Percentiles rank a stretch among this genome's conserved stretches.
Conservation (phyloP, 2,888 invertebrate species). For the Taphrorychus bicolor region DNA sequence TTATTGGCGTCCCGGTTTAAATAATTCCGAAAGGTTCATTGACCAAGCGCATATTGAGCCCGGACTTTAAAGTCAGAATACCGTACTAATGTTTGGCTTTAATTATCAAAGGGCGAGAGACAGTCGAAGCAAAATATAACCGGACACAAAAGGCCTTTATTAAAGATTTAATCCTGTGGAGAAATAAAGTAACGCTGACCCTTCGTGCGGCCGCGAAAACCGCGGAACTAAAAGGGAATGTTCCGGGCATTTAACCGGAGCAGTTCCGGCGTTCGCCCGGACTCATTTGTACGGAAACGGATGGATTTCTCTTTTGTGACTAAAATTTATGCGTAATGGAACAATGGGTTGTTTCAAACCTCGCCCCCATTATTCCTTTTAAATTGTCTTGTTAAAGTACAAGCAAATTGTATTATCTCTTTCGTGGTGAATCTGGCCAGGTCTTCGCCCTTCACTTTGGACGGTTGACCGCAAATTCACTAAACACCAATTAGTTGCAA, state of each 20-base stretch:
- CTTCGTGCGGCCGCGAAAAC: constrained; percentile 50
- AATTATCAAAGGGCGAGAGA: constrained; percentile 1
- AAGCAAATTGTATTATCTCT: too few species aligned
- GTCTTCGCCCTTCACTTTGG: too few species aligned
- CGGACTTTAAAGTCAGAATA: not conserved
- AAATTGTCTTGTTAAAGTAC: not conserved
- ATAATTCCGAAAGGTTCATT: constrained; percentile 2
- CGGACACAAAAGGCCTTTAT: constrained; percentile 27
- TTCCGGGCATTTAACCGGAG: constrained; percentile 52
- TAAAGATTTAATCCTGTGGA: constrained; percentile 28
- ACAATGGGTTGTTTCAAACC: constrained; percentile 1
- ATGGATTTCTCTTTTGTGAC: constrained; percentile 19
- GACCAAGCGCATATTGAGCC: not conserved
- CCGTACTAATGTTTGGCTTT: constrained; percentile 7
- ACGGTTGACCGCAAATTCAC: too few species aligned
- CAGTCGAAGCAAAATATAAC: constrained; percentile 7
- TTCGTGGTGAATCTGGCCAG: too few species aligned
- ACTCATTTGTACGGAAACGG: constrained; percentile 34
- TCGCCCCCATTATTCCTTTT: not conserved
- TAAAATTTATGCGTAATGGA: not conserved
- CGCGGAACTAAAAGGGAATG: constrained; percentile 54
- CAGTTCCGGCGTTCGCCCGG: constrained; percentile 45
- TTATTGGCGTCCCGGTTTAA: constrained; percentile 5
- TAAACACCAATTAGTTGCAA: too few species aligned
- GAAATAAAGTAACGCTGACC: constrained; percentile 48